Conservation (phyloP, 2,888 invertebrate genomes). For the Xylocampa areola region DNA sequence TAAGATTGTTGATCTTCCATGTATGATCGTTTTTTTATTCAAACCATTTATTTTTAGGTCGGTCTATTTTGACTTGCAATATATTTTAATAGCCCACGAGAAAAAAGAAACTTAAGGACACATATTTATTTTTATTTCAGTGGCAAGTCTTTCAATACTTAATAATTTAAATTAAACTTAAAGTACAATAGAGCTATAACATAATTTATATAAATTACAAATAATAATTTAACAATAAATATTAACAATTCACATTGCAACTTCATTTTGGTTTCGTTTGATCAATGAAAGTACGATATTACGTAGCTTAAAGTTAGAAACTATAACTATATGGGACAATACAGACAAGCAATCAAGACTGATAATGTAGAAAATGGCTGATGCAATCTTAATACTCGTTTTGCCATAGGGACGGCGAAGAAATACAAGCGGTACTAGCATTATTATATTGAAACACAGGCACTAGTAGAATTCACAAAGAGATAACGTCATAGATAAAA, state of each 20-base stretch:
- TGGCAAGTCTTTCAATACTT: constrained; percentile 72
- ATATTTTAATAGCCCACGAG: too few species aligned
- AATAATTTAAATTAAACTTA: constrained; percentile 49
- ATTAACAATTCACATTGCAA: constrained; percentile 72
- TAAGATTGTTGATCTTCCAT: too few species aligned
- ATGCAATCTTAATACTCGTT: constrained; percentile 40
- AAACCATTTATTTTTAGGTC: too few species aligned
- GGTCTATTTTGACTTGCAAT: neutral
- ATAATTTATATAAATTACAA: constrained; percentile 63
- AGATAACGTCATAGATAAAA: neutral
- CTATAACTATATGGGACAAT: constrained; percentile 22
- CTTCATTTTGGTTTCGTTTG: constrained; percentile 80
- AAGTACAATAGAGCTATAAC: constrained; percentile 41
- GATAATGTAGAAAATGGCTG: constrained; percentile 33
- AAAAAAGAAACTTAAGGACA: neutral
- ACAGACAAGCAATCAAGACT: constrained; percentile 43
- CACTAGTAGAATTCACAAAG: constrained; percentile 35
- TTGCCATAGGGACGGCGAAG: constrained; percentile 2
- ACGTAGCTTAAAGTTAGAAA: constrained; percentile 15
- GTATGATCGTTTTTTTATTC: too few species aligned
- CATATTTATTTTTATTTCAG: constrained; percentile 55
- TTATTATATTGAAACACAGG: neutral
- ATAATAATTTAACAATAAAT: constrained; percentile 67
- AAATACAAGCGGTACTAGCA: constrained; percentile 1
- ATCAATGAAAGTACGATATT: constrained; percentile 48